phyloP scores from a whole-genome alignment of 2,797 vertebrate genomes.

The Megalops cyprinoides region DNA sequence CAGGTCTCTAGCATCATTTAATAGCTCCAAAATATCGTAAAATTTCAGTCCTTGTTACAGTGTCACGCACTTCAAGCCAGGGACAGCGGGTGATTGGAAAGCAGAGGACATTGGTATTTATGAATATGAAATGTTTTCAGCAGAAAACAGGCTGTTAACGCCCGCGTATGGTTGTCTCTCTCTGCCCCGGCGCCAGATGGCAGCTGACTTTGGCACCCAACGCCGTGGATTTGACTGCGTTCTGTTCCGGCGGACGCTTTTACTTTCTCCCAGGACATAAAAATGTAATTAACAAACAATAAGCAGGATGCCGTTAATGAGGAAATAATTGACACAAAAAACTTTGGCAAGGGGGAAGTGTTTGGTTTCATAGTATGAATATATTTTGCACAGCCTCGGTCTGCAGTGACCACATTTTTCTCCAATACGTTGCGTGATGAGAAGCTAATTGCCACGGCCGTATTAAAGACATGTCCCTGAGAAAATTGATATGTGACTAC shows the following conservation, averaged over 20 bases:
- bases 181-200: conserved; percentile 22
- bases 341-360: neutral
- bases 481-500: neutral
- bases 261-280: conserved; percentile 41
- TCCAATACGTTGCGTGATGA: neutral
- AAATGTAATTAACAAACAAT: conserved; percentile 54
- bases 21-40: no score
- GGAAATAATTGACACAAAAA: conserved; percentile 54
- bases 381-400: neutral
- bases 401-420: neutral
- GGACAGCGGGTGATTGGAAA: neutral
- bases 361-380: neutral
- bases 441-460: no score
- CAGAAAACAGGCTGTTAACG: conserved; percentile 12
- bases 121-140: neutral
- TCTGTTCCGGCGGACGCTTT: conserved; percentile 6
- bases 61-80: neutral
- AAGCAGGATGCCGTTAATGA: conserved; percentile 54
- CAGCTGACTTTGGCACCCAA: conserved; percentile 11
- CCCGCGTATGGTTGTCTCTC: neutral
- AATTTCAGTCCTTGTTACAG: neutral
- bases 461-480: neutral
- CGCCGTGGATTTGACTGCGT: neutral
- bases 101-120: conserved; percentile 17
- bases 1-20: no score